Conservation (phyloP, 2,888 invertebrate species). For the Erynnis tages region DNA sequence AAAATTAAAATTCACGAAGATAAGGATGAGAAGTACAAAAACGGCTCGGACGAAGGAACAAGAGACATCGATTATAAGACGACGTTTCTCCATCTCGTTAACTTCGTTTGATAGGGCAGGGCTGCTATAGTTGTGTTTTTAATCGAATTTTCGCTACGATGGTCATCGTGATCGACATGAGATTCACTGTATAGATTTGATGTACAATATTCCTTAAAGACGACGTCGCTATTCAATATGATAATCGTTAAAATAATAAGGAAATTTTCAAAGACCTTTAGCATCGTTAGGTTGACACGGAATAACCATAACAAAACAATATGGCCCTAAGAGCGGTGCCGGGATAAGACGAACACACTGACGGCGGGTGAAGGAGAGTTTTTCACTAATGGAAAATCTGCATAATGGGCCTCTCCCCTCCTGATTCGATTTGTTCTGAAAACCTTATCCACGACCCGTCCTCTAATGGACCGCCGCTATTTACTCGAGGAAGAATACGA, state of each 20-base stretch:
- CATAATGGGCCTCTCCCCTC: slow-evolving; percentile 66
- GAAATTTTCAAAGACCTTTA: background rate
- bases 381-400: slow-evolving; percentile 75
- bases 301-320: background rate
- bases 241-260: no score
- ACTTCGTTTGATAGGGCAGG: slow-evolving; percentile 33
- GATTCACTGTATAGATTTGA: no score
- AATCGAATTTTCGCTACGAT: slow-evolving; percentile 7
- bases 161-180: no score
- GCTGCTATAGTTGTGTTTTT: slow-evolving; percentile 17
- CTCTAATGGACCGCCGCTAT: slow-evolving; percentile 65
- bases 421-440: slow-evolving; percentile 71
- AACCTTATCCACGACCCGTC: slow-evolving; percentile 52
- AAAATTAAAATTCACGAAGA: slow-evolving; percentile 55
- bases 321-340: background rate
- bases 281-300: background rate
- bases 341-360: slow-evolving; percentile 36
- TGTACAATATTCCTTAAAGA: no score
- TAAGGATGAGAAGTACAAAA: slow-evolving; percentile 37
- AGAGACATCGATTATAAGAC: slow-evolving; percentile 42
- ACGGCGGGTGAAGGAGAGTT: slow-evolving; percentile 49
- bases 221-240: no score
- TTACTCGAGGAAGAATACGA: slow-evolving; percentile 54
- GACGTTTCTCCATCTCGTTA: slow-evolving; percentile 38
- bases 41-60: slow-evolving; percentile 31